phyloP scores from a whole-genome alignment of 2,888 invertebrate genomes.

The Incurvaria masculella region DNA sequence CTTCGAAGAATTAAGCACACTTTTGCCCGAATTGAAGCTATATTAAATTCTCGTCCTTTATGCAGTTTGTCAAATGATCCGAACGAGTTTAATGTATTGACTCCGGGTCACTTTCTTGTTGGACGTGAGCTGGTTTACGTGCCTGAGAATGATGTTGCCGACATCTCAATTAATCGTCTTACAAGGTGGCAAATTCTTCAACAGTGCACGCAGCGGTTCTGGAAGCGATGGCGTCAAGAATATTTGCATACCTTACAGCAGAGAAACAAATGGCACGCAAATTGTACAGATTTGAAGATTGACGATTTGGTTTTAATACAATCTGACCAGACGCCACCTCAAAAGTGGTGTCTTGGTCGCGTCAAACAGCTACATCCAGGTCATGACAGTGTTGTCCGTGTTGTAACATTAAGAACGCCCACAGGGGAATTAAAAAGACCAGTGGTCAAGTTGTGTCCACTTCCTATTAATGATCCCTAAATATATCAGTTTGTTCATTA shows the following conservation, averaged over 20 bases:
- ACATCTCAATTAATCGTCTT: constrained; percentile 4
- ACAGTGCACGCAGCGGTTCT: constrained; percentile 12
- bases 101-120: constrained; percentile 12
- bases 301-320: constrained; percentile 8
- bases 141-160: constrained; percentile 8
- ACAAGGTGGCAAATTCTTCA: constrained; percentile 14
- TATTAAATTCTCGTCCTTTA: constrained; percentile 12
- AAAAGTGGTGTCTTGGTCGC: constrained; percentile 9
- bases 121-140: constrained; percentile 5
- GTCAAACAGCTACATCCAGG: constrained; percentile 11
- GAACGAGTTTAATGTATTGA: constrained; percentile 11
- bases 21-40: constrained; percentile 10
- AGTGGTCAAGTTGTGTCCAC: too few species aligned
- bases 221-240: constrained; percentile 14
- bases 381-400: constrained; percentile 9
- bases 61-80: constrained; percentile 9
- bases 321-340: constrained; percentile 2
- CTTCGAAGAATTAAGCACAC: constrained; percentile 15
- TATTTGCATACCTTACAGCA: constrained; percentile 16
- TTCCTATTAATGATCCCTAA: too few species aligned
- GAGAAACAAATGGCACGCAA: constrained; percentile 11
- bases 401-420: too few species aligned
- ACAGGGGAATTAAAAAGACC: too few species aligned
- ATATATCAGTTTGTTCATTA: too few species aligned
- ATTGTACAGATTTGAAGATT: constrained; percentile 1